Evolutionary conservation across 2,888 invertebrate species (phyloP).

Genomic region (Adelphocoris suturalis): DNA sequence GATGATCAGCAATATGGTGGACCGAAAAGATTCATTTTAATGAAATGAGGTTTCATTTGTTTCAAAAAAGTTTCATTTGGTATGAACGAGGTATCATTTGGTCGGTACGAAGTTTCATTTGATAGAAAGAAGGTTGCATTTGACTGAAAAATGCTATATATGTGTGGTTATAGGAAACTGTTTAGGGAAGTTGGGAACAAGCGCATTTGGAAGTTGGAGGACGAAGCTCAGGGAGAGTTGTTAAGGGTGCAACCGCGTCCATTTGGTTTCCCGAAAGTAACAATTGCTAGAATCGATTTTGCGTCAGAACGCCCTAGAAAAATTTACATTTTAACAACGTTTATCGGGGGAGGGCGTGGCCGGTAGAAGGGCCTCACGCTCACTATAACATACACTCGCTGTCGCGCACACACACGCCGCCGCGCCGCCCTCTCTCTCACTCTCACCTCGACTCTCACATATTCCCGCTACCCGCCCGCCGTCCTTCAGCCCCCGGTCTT

Average conservation of each 20-base stretch:
- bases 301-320: constrained; percentile 71
- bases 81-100: too few species aligned
- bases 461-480: neutral
- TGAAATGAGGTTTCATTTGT: too few species aligned
- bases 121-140: too few species aligned
- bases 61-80: too few species aligned
- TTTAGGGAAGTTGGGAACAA: neutral
- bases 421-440: constrained; percentile 39
- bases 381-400: constrained; percentile 15
- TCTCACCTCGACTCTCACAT: constrained; percentile 48
- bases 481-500: neutral
- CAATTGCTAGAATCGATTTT: constrained; percentile 72
- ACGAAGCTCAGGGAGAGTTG: constrained; percentile 26
- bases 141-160: too few species aligned
- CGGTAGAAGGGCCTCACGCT: constrained; percentile 69
- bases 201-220: neutral
- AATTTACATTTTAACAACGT: constrained; percentile 72
- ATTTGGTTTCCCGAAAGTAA: constrained; percentile 66
- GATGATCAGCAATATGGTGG: too few species aligned
- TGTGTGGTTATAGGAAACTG: too few species aligned
- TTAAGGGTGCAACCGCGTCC: constrained; percentile 65
- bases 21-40: too few species aligned
- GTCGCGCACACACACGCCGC: constrained; percentile 28
- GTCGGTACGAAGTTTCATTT: too few species aligned
- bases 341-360: constrained; percentile 70